phyloP scores from a whole-genome alignment of 1,140 invertebrate genomes.

The Heliconius himera region DNA sequence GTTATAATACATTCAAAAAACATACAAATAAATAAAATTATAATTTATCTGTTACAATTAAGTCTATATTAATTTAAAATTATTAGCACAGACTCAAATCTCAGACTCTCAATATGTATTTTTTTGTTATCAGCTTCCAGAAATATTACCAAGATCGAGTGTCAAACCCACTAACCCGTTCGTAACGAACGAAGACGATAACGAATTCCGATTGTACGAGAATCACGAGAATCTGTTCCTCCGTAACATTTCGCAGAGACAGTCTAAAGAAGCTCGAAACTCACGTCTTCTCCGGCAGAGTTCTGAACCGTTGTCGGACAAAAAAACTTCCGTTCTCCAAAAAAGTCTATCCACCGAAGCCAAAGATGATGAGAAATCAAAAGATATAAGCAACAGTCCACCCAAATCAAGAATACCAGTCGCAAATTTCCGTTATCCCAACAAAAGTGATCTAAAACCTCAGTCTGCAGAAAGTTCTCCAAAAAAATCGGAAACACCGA shows the following conservation, averaged over 20 bases:
- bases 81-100: not conserved
- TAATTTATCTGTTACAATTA: no score
- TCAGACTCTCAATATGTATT: not conserved
- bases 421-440: conserved; percentile 77
- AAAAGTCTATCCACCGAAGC: conserved; percentile 77
- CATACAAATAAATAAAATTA: no score
- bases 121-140: conserved; percentile 55
- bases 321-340: conserved; percentile 60
- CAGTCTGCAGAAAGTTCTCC: conserved; percentile 69
- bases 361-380: conserved; percentile 58
- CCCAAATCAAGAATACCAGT: conserved; percentile 76
- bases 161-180: conserved; percentile 64
- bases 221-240: conserved; percentile 80
- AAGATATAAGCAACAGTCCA: conserved; percentile 58
- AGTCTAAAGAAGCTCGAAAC: conserved; percentile 70
- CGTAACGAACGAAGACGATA: conserved; percentile 53
- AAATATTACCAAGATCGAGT: conserved; percentile 64
- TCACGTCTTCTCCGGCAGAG: conserved; percentile 69
- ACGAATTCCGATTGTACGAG: conserved; percentile 72
- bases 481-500: conserved; percentile 53
- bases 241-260: conserved; percentile 73
- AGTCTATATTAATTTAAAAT: not conserved
- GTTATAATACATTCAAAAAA: no score
- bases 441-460: conserved; percentile 67
- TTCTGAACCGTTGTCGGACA: conserved; percentile 71